phyloP scores from a whole-genome alignment of 2,113 vertebrate species.

The Ictalurus punctatus region DNA sequence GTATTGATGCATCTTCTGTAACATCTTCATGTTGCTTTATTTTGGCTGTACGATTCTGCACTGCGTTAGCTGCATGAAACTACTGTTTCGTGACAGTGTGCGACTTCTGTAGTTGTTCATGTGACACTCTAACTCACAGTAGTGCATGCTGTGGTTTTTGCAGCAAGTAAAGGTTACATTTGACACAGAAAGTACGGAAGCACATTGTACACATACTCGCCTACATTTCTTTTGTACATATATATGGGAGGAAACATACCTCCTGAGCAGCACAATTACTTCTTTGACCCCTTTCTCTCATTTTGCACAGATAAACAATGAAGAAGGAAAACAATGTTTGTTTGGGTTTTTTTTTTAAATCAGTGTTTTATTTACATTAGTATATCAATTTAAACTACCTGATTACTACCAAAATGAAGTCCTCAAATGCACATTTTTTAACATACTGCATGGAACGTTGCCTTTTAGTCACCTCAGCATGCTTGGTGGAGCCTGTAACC shows the following conservation, averaged over 20 bases:
- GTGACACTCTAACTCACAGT: background rate
- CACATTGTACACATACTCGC: conserved; percentile 1
- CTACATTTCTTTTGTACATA: background rate
- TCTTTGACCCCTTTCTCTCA: background rate
- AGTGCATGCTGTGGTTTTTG: background rate
- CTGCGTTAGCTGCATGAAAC: background rate
- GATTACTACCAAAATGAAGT: background rate
- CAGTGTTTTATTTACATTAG: background rate
- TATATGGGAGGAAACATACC: background rate
- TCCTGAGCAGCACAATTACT: background rate
- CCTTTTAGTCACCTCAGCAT: background rate
- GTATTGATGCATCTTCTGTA: background rate
- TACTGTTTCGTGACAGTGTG: background rate
- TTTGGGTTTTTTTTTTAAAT: background rate
- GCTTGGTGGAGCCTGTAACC: background rate
- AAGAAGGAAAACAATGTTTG: background rate
- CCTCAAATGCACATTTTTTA: background rate
- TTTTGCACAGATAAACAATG: background rate
- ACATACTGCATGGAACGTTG: background rate
- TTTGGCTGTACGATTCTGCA: background rate
- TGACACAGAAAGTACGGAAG: background rate
- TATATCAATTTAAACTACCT: background rate
- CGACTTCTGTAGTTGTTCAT: background rate
- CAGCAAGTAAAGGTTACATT: background rate
- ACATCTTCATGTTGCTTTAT: background rate